Evolutionary conservation across 2,888 invertebrate species (phyloP).

Genomic region (Caenorhabditis sulstoni): DNA sequence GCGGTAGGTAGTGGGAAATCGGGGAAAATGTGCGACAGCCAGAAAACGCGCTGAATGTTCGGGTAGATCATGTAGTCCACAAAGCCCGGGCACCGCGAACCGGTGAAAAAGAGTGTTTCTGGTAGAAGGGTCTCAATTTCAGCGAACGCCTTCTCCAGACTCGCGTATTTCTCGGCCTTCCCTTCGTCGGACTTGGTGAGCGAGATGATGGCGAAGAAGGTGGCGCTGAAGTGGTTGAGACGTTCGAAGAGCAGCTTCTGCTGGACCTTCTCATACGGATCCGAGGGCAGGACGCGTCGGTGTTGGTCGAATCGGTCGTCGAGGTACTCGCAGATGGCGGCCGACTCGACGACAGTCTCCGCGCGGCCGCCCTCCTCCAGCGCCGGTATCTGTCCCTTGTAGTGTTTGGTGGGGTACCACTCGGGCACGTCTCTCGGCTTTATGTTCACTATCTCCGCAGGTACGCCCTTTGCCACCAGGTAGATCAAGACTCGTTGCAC

Average conservation of each 20-base stretch:
- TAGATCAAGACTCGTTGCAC: conserved; percentile 86
- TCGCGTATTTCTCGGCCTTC: conserved; percentile 47
- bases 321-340: conserved; percentile 88
- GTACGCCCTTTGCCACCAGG: neutral
- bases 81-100: conserved; percentile 34
- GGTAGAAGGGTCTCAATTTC: conserved; percentile 60
- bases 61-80: conserved; percentile 29
- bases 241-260: conserved; percentile 87
- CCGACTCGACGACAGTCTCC: conserved; percentile 87
- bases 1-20: conserved; percentile 3
- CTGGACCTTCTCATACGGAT: conserved; percentile 86
- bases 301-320: conserved; percentile 86
- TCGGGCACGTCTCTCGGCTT: conserved; percentile 85
- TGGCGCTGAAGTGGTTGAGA: conserved; percentile 81
- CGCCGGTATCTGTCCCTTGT: conserved; percentile 86
- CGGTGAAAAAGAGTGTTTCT: conserved; percentile 63
- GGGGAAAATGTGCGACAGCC: conserved; percentile 10
- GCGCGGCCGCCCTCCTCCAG: conserved; percentile 83
- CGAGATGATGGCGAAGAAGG: conserved; percentile 54
- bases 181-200: conserved; percentile 36
- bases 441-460: conserved; percentile 63
- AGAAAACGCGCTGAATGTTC: conserved; percentile 16
- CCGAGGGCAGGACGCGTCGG: conserved; percentile 84
- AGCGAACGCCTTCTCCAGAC: conserved; percentile 52
- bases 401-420: conserved; percentile 85